phyloP scores from a whole-genome alignment of 2,113 vertebrate species.

The human region DNA sequence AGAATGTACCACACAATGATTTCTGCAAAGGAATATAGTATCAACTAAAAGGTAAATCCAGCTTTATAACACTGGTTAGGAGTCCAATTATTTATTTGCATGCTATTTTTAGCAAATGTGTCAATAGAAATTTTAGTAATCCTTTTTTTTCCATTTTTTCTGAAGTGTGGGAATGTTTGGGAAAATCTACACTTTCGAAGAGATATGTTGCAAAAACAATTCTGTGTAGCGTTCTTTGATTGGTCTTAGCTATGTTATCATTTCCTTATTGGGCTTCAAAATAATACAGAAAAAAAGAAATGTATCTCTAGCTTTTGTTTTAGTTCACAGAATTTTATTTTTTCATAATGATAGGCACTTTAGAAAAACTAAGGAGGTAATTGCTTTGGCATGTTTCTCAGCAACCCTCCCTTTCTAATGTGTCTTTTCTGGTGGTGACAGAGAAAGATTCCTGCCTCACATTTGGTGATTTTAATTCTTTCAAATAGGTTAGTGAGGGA shows the following conservation, averaged over 20 bases:
- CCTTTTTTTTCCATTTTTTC: neutral
- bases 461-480: neutral
- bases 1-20: neutral
- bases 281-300: neutral
- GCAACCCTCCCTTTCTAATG: neutral
- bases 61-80: neutral
- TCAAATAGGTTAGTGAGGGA: neutral
- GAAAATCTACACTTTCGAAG: constrained; percentile 23
- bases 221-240: neutral
- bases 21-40: neutral
- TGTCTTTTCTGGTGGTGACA: neutral
- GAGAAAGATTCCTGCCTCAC: neutral
- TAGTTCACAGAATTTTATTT: neutral
- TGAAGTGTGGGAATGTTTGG: neutral
- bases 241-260: neutral
- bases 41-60: neutral
- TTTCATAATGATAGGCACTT: constrained; percentile 19
- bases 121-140: neutral
- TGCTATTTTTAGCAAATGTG: neutral
- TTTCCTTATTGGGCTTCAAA: neutral
- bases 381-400: constrained; percentile 22
- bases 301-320: neutral
- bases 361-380: neutral
- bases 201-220: neutral
- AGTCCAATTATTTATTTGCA: neutral